Evolutionary conservation across 2,113 vertebrate species (phyloP).

Genomic region (Centropus unirufus): DNA sequence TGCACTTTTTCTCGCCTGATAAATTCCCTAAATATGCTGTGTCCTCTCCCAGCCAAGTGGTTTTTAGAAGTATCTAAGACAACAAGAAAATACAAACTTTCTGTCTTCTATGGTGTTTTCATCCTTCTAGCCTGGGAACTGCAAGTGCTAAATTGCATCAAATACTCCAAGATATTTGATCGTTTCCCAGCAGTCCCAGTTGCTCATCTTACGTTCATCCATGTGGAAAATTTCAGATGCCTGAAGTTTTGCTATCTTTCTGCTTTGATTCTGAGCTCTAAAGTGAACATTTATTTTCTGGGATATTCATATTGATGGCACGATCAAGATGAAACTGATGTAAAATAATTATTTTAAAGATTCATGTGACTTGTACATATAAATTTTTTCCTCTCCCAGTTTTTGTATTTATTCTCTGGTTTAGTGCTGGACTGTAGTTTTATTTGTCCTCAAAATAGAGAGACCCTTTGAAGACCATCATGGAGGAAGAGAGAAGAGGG

Average conservation of each 20-base stretch:
- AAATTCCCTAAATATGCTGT: neutral
- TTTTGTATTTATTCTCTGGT: neutral
- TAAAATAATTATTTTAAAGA: neutral
- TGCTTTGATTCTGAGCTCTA: neutral
- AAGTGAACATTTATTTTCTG: neutral
- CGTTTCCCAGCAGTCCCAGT: neutral
- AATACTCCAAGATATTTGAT: neutral
- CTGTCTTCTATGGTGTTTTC: neutral
- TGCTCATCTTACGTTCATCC: neutral
- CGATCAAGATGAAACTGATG: neutral
- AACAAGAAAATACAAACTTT: neutral
- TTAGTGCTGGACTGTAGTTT: neutral
- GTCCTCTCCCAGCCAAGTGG: neutral
- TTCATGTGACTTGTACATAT: rapidly evolving
- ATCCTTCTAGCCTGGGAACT: neutral
- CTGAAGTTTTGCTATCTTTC: neutral
- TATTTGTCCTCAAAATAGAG: neutral
- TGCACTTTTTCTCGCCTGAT: neutral
- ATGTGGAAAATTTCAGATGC: rapidly evolving
- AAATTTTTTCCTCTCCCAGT: neutral
- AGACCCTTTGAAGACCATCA: neutral
- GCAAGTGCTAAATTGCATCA: neutral
- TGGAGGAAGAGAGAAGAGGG: neutral
- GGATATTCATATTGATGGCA: neutral
- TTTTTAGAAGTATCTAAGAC: neutral